Conservation (phyloP, 2,888 invertebrate species). For the Noctua janthe region DNA sequence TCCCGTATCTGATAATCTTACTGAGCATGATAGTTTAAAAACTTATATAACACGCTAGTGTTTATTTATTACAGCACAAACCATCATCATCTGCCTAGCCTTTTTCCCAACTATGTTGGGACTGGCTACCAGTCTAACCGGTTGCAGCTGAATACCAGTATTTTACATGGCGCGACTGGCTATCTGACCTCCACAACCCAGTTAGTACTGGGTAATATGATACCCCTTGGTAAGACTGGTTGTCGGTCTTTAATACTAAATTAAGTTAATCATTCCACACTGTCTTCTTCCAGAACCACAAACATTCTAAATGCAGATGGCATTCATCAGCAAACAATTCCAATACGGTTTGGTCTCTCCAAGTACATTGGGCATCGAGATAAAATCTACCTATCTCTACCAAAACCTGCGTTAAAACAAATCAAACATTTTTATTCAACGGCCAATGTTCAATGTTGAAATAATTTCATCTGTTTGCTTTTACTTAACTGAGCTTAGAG, state of each 20-base stretch:
- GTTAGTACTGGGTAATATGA: too few relatives aligned
- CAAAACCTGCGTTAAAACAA: neutral
- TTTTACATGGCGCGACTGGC: too few relatives aligned
- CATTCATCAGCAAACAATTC: neutral
- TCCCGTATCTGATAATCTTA: too few relatives aligned
- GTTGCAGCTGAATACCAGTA: too few relatives aligned
- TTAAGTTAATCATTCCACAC: neutral
- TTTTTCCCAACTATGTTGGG: too few relatives aligned
- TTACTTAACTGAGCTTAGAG: slow-evolving; percentile 7
- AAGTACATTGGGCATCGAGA: neutral
- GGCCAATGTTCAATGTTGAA: neutral
- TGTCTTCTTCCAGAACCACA: neutral
- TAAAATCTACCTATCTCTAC: neutral
- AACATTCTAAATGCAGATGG: neutral
- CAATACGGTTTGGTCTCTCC: neutral
- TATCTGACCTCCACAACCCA: too few relatives aligned
- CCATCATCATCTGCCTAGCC: neutral
- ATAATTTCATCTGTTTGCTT: slow-evolving; percentile 16
- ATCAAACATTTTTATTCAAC: neutral
- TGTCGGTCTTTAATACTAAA: neutral
- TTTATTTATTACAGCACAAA: neutral
- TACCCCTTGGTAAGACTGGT: too few relatives aligned
- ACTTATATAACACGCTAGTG: neutral
- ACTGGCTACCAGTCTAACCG: too few relatives aligned
- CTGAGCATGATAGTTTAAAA: too few relatives aligned